These are phyloP conservation scores for Bombus superbus DNA, from an alignment of 1,140 invertebrate genomes.

Conservation along the genomic window DNA sequence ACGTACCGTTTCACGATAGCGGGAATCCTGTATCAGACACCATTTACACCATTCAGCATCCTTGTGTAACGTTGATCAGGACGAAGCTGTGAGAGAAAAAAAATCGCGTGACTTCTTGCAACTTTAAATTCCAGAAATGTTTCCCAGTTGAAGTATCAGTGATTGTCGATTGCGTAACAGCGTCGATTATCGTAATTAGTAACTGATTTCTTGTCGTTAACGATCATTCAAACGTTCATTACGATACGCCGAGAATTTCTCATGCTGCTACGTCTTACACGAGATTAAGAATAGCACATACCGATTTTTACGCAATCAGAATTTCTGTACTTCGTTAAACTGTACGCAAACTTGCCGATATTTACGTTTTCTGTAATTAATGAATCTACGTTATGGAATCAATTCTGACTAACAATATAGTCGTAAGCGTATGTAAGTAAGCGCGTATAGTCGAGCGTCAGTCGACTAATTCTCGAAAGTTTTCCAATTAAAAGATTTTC, in stretches of 20 bases:
- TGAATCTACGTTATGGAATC: background rate
- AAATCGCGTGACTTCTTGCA: background rate
- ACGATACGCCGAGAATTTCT: background rate
- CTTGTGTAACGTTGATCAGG: background rate
- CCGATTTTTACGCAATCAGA: background rate
- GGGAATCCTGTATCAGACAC: background rate
- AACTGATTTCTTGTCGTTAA: background rate
- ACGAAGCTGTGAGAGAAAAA: background rate
- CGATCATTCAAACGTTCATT: background rate
- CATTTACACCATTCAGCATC: background rate
- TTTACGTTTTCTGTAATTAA: background rate
- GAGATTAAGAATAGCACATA: background rate
- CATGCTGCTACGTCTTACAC: background rate
- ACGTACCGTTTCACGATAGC: background rate
- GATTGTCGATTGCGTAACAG: background rate
- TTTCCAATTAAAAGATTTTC: background rate
- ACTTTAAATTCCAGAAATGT: background rate
- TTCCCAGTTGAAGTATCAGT: background rate
- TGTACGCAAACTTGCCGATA: background rate
- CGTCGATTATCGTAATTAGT: slow-evolving; percentile 10
- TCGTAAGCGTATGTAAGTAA: background rate
- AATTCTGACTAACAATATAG: background rate
- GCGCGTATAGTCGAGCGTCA: background rate
- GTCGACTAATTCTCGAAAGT: background rate
- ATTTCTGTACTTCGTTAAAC: background rate